phyloP scores from a whole-genome alignment of 2,797 vertebrate genomes.

The Chaetodon trifasciatus region DNA sequence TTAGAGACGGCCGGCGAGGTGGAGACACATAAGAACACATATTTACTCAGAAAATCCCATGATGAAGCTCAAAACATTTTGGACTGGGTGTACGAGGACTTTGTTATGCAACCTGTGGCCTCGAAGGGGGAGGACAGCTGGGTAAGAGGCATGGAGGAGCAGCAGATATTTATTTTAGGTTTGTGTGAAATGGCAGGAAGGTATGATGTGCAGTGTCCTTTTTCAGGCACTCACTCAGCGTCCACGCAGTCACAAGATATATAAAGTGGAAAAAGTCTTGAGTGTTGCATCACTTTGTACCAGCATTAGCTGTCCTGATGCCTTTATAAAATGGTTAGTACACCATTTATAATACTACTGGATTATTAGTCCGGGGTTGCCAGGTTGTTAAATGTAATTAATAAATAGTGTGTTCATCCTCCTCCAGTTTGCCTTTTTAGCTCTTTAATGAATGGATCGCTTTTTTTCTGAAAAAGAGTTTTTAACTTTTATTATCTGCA shows the following conservation, averaged over 20 bases:
- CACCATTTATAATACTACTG: no score
- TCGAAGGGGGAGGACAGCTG: background rate
- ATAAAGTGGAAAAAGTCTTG: background rate
- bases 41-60: constrained; percentile 10
- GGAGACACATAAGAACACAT: background rate
- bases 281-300: background rate
- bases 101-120: constrained; percentile 24
- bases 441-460: no score
- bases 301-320: no score
- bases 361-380: no score
- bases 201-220: background rate
- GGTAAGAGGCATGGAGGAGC: background rate
- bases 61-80: constrained; percentile 13
- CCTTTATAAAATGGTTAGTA: no score
- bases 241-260: background rate
- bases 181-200: constrained; percentile 7
- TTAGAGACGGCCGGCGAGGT: background rate
- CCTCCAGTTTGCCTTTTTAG: no score
- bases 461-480: no score
- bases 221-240: background rate
- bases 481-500: no score
- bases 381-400: no score
- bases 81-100: constrained; percentile 4
- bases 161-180: constrained; percentile 13
- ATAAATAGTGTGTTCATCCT: no score